These are phyloP conservation scores for Timema cristinae DNA, from an alignment of 2,888 invertebrate genomes.

Conservation along the genomic window DNA sequence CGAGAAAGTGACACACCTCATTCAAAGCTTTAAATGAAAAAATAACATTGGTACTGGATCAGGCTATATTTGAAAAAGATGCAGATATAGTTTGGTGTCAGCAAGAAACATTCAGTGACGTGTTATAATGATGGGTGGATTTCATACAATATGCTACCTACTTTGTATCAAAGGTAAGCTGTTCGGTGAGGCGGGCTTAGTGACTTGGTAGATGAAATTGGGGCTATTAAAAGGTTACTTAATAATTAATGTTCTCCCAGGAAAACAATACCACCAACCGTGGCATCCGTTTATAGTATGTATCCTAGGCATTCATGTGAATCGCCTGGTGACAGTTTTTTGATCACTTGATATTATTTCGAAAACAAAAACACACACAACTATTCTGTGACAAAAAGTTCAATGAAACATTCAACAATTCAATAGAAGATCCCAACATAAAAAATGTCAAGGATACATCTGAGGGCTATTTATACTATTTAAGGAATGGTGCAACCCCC, in stretches of 20 bases:
- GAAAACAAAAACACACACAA: no score
- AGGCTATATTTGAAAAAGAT: neutral
- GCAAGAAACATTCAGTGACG: neutral
- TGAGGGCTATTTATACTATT: neutral
- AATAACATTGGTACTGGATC: neutral
- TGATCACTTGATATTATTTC: neutral
- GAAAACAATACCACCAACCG: neutral
- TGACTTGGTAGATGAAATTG: neutral
- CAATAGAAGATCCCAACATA: neutral
- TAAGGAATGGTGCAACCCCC: no score
- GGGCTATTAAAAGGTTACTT: neutral
- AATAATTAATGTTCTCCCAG: neutral
- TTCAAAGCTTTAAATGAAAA: neutral
- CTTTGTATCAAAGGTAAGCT: neutral
- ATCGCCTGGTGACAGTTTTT: neutral
- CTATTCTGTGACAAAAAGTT: neutral
- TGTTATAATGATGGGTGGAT: neutral
- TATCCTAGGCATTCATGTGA: conserved; percentile 1
- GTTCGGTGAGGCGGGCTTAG: neutral
- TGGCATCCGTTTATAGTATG: neutral
- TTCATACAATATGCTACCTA: conserved; percentile 5
- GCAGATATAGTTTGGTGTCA: neutral
- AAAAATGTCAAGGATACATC: neutral
- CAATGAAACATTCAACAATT: neutral
- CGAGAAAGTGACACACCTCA: no score